These are phyloP conservation scores for Sympetrum striolatum DNA, from an alignment of 2,888 invertebrate species.

Conservation along the genomic window DNA sequence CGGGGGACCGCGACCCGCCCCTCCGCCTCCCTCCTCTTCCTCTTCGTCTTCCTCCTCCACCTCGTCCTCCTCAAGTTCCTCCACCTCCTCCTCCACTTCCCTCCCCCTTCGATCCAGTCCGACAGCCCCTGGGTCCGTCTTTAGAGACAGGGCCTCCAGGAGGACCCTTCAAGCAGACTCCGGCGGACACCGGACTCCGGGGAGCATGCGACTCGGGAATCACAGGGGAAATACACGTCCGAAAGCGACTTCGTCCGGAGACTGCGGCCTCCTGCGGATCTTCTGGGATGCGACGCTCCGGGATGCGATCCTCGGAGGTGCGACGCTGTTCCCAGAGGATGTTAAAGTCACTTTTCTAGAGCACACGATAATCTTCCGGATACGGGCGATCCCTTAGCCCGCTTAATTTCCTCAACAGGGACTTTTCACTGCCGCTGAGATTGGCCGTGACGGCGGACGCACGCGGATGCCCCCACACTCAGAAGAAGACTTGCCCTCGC, in stretches of 20 bases:
- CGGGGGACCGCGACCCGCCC: slow-evolving; percentile 53
- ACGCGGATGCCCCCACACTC: not conserved
- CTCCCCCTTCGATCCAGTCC: slow-evolving; percentile 43
- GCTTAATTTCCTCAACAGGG: not conserved
- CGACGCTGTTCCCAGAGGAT: not conserved
- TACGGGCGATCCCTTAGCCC: not conserved
- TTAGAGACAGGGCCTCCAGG: not conserved
- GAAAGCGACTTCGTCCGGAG: not conserved
- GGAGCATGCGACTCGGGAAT: not conserved
- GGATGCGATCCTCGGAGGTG: not conserved
- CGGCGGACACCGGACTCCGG: not conserved
- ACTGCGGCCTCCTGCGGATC: not conserved
- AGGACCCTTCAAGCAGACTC: not conserved
- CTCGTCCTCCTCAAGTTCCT: slow-evolving; percentile 58
- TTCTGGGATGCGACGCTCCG: not conserved
- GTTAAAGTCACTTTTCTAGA: not conserved
- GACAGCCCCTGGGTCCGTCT: slow-evolving; percentile 18
- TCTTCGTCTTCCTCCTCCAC: slow-evolving; percentile 57
- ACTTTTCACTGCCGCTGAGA: not conserved
- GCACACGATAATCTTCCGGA: not conserved
- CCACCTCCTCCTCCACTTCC: slow-evolving; percentile 56
- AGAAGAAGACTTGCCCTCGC: not conserved
- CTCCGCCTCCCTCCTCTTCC: slow-evolving; percentile 56
- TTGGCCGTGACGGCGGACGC: not conserved
- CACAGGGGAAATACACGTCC: not conserved